phyloP scores from a whole-genome alignment of 37 sponge, comb jelly and placozoan genomes.

The Hormiphora californensis region DNA sequence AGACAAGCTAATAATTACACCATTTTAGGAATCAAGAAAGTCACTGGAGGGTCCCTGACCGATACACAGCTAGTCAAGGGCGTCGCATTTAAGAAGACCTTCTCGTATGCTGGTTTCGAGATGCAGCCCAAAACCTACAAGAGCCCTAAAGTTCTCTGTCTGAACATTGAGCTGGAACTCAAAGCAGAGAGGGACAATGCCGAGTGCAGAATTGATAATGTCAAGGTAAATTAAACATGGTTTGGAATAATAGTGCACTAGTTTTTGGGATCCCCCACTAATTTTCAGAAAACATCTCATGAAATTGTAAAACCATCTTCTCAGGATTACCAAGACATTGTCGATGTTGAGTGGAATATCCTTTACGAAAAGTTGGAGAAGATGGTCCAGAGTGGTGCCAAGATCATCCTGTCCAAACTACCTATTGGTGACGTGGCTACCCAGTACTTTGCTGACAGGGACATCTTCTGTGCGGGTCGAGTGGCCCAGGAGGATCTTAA shows the following conservation, averaged over 20 bases:
- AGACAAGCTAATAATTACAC: neutral
- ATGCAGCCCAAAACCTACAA: constrained; percentile 95
- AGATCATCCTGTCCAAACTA: constrained; percentile 96
- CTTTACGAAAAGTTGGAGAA: constrained; percentile 92
- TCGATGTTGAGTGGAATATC: constrained; percentile 97
- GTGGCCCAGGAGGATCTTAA: constrained; percentile 89
- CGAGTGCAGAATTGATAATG: constrained; percentile 89
- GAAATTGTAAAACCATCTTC: neutral
- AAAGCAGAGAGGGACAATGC: constrained; percentile 96
- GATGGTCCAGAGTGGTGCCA: constrained; percentile 87
- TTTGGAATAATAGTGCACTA: too few relatives aligned
- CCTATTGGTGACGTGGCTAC: constrained; percentile 99
- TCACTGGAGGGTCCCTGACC: constrained; percentile 35
- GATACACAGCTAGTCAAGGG: constrained; percentile 85
- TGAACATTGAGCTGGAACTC: constrained; percentile 94
- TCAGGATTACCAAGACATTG: constrained; percentile 92
- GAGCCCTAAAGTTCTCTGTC: constrained; percentile 80
- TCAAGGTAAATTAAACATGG: constrained; percentile 68
- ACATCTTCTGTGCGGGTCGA: constrained; percentile 98
- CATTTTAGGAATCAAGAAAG: constrained; percentile 54
- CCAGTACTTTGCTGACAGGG: constrained; percentile 99
- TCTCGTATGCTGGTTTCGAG: constrained; percentile 99
- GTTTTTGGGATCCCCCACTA: too few relatives aligned
- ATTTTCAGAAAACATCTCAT: too few relatives aligned
- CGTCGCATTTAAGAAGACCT: constrained; percentile 99